Evolutionary conservation across 2,113 vertebrate genomes (phyloP).

Genomic region (Austrofundulus limnaeus): DNA sequence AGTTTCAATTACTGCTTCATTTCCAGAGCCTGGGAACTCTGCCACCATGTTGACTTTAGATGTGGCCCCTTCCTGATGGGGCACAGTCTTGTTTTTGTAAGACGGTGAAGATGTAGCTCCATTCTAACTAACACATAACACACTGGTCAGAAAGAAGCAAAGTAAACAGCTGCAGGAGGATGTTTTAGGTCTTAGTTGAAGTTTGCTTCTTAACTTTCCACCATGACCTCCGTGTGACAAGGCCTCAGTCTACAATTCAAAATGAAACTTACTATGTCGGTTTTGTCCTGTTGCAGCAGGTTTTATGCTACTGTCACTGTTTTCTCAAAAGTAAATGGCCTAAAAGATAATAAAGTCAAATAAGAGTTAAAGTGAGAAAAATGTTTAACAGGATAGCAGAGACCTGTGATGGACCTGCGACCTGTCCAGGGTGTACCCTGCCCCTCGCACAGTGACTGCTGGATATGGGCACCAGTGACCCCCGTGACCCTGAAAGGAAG

Average conservation of each 20-base stretch:
- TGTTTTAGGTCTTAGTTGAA: slow-evolving; percentile 19
- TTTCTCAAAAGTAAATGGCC: slow-evolving; percentile 6
- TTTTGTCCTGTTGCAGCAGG: neutral
- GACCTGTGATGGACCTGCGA: too few relatives aligned
- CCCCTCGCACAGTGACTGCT: too few relatives aligned
- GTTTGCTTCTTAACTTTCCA: neutral
- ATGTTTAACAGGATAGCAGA: too few relatives aligned
- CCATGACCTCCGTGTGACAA: neutral
- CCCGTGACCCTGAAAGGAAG: too few relatives aligned
- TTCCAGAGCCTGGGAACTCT: slow-evolving; percentile 66
- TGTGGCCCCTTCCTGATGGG: slow-evolving; percentile 53
- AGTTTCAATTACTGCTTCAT: slow-evolving; percentile 39
- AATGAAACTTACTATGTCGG: neutral
- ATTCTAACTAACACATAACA: slow-evolving; percentile 35
- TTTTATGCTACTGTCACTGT: slow-evolving; percentile 14
- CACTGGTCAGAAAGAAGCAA: slow-evolving; percentile 14
- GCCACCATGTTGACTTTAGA: slow-evolving; percentile 71
- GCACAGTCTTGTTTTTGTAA: slow-evolving; percentile 61
- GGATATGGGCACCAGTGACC: too few relatives aligned
- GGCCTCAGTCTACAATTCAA: neutral
- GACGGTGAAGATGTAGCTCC: slow-evolving; percentile 51
- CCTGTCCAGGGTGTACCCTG: too few relatives aligned
- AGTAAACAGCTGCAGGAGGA: slow-evolving; percentile 9
- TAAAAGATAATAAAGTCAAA: too few relatives aligned
- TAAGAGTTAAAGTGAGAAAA: too few relatives aligned